These are phyloP conservation scores for Salvelinus namaycush DNA, from an alignment of 2,113 vertebrate species.

Conservation along the genomic window DNA sequence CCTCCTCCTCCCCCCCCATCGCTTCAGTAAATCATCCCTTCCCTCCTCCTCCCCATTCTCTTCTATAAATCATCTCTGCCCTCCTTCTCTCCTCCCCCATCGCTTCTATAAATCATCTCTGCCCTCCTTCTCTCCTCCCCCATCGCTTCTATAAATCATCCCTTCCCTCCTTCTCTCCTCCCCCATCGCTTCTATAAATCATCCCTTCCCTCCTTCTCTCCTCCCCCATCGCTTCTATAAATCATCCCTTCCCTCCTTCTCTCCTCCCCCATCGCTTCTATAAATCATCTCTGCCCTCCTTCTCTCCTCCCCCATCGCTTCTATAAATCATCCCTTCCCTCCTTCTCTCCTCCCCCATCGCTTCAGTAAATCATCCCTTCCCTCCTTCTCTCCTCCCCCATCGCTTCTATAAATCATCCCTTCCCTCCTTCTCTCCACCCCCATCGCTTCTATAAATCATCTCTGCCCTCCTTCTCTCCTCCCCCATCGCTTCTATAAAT, in stretches of 20 bases:
- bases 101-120: no score
- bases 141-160: constrained; percentile 23
- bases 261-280: no score
- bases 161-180: constrained; percentile 26
- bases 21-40: constrained; percentile 65
- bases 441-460: constrained; percentile 60
- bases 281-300: no score
- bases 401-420: no score
- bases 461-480: constrained; percentile 40
- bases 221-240: not conserved
- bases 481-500: no score
- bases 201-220: not conserved
- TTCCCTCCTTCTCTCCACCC: no score
- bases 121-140: constrained; percentile 30
- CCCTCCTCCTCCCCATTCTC: constrained; percentile 11
- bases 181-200: no score
- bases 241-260: no score
- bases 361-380: no score
- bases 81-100: not conserved
- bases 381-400: not conserved
- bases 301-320: not conserved
- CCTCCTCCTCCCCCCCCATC: constrained; percentile 15
- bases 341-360: no score
- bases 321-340: constrained; percentile 64
- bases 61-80: constrained; percentile 35